These are phyloP conservation scores for Diorhabda carinulata DNA, from an alignment of 1,140 invertebrate genomes.

Conservation along the genomic window DNA sequence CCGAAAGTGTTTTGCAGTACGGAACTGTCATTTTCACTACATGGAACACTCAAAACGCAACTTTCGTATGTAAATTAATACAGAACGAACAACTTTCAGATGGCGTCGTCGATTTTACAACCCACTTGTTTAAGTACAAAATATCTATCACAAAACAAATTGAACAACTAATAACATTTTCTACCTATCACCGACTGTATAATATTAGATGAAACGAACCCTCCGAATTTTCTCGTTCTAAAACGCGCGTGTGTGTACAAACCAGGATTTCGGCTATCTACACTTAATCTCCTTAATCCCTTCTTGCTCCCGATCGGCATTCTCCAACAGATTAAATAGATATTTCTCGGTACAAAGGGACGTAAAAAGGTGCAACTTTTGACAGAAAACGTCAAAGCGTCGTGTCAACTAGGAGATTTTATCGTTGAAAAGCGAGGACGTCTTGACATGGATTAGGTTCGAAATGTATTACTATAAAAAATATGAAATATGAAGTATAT, in stretches of 20 bases:
- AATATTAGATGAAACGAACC: too few species aligned
- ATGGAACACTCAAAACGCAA: too few species aligned
- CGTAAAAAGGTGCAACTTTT: background rate
- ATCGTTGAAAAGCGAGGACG: background rate
- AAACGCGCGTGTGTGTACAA: background rate
- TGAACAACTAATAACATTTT: too few species aligned
- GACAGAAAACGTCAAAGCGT: background rate
- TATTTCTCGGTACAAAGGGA: background rate
- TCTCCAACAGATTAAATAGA: background rate
- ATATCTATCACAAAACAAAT: too few species aligned
- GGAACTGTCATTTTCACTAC: too few species aligned
- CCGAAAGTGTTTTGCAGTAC: too few species aligned
- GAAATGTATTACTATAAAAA: background rate
- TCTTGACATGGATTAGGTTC: background rate
- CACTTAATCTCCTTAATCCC: background rate
- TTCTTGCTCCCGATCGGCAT: constrained; percentile 1
- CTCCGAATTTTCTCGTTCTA: too few species aligned
- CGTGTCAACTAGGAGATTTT: background rate
- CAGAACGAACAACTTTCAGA: too few species aligned
- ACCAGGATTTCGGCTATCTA: constrained; percentile 1
- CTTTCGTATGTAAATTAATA: too few species aligned
- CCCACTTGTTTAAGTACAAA: too few species aligned
- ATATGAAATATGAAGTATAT: background rate
- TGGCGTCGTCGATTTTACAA: too few species aligned
- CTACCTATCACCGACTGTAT: too few species aligned